Conservation (phyloP, 2,797 vertebrate genomes). For the Simalia tracyae region DNA sequence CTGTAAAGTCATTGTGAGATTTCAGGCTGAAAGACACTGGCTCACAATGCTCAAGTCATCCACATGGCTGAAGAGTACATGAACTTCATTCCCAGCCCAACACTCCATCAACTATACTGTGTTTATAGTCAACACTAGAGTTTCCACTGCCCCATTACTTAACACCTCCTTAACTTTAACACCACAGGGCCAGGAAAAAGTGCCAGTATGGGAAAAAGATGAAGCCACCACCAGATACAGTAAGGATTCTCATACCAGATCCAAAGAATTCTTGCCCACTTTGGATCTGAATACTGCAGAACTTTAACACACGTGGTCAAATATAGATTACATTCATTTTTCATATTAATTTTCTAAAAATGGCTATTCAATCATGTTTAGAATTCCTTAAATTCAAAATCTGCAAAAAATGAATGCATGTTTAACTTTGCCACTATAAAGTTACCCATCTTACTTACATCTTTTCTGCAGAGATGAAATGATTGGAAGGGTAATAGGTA, state of each 20-base stretch:
- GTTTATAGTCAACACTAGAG: neutral
- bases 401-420: neutral
- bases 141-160: neutral
- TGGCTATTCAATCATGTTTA: neutral
- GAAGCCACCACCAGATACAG: neutral
- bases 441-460: conserved; percentile 72
- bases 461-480: conserved; percentile 78
- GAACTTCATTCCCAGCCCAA: neutral
- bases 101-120: neutral
- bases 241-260: neutral
- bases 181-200: neutral
- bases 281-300: neutral
- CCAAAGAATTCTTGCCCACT: neutral
- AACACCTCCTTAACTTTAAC: neutral
- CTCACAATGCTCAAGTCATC: neutral
- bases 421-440: neutral
- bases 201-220: neutral
- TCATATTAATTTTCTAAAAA: neutral
- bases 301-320: neutral
- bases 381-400: neutral
- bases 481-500: conserved; percentile 85
- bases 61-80: neutral
- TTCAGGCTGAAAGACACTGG: neutral
- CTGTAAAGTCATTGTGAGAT: neutral
- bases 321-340: neutral